Base-by-base conservation (phyloP, 2,113 vertebrate genomes). In the Myrmecobius fasciatus region DNA sequence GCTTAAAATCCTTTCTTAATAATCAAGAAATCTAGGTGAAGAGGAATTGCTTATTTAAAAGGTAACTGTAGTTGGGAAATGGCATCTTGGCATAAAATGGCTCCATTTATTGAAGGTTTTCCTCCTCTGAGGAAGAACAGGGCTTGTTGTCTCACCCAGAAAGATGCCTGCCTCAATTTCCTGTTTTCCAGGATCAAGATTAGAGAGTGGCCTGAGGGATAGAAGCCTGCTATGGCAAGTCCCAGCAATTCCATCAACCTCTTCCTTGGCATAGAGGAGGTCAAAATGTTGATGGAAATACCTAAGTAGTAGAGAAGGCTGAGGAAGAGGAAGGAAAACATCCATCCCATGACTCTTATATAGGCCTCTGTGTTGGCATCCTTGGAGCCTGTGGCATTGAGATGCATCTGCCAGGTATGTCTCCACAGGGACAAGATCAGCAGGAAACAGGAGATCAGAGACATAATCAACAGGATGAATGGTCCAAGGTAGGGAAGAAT, bases 181-280 rank as follows among this genome's bases (percentile, higher is more conserved):
- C 24, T 93, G 0, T 96, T 96, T 92, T 95, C 97, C 91, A 97
- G 24, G 28, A 96, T 97, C 91, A 97, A 83, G 91, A 97, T 51
- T 75, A 95, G 31, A 0, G 93, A 46, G 26, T 97, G 96, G 3
- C 94, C 90, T 2, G 67, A 91, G 8, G 96, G 91, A 96, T 96
- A 96, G 51, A 88, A 3, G 7, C n/a, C 31, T 25, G 97, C 9
- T 0, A 25, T 0, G 9, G 47, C 8, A 51, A 96, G 1, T 43
- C 67, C 67, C n/a, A 83, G 67, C n/a, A 92, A 2, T 75, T 92
- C n/a, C 52, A 0, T 0, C 4, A 24, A 52, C 8, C 0, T 89
- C 1, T 43, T 31, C 2, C 20, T n/a, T 4, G 43, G 24, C 26
- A 26, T 0, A 46, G 2, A 89, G 10, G 0, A 47, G 43, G 5